These are phyloP conservation scores for Parasteatoda tepidariorum DNA, from an alignment of 1,140 invertebrate species.

Conservation along the genomic window DNA sequence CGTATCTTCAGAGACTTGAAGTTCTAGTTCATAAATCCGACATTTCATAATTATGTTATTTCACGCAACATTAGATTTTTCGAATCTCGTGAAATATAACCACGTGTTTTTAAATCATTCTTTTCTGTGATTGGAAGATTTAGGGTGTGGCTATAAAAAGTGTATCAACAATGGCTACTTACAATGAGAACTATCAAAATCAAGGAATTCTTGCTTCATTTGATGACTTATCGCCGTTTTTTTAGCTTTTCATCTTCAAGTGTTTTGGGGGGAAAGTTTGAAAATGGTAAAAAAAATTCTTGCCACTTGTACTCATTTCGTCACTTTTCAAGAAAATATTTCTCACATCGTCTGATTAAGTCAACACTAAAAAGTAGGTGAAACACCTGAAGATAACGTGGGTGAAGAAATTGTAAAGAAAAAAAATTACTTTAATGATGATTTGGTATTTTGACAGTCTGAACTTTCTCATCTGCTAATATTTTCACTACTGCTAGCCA, in stretches of 20 bases:
- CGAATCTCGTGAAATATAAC: too few relatives aligned
- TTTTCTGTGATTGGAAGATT: background rate
- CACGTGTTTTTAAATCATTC: background rate
- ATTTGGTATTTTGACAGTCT: too few relatives aligned
- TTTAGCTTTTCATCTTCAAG: background rate
- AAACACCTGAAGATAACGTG: too few relatives aligned
- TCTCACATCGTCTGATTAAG: background rate
- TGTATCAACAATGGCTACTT: constrained; percentile 23
- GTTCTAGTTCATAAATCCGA: too few relatives aligned
- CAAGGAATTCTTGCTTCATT: constrained; percentile 31
- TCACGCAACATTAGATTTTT: too few relatives aligned
- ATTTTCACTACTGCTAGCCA: too few relatives aligned
- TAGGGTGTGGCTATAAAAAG: constrained; percentile 10
- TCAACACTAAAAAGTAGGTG: background rate
- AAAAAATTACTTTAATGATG: too few relatives aligned
- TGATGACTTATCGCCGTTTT: too few relatives aligned
- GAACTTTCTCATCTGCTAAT: too few relatives aligned
- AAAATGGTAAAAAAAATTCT: background rate
- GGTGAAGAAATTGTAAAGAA: too few relatives aligned
- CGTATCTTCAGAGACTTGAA: too few relatives aligned
- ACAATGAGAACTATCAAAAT: background rate
- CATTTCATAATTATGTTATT: too few relatives aligned
- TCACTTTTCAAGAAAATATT: background rate
- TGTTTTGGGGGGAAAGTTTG: background rate
- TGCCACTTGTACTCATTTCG: background rate